Base-by-base conservation (phyloP, 2,113 vertebrate genomes). In the Kobus ellipsiprymnus region DNA sequence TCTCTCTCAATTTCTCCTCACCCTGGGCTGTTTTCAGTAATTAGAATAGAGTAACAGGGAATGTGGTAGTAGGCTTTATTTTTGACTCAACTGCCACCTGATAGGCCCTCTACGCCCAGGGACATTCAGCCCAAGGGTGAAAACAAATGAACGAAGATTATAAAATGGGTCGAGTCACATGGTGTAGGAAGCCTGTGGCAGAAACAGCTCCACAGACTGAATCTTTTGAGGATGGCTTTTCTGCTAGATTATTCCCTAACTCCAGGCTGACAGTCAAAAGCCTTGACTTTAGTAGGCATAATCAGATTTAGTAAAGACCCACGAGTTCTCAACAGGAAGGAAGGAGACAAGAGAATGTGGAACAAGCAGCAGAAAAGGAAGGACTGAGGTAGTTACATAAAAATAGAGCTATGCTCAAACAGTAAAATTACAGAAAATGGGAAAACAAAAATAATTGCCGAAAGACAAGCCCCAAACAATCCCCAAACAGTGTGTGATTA, bases 91-190 rank as follows among this genome's bases (percentile, higher is more conserved):
- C 21, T 89, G 57, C 89, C 29, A 84, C 71, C 83, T 87, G 93
- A 95, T 91, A 94, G 94, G 94, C n/a, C 40, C 8, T 96, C 44
- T 54, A 33, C 0, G 1, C 89, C 87, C 12, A 0, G 52, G 44
- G 94, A 87, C 44, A 64, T 97, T 96, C 88, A 94, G 96, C 96
- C 94, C 95, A 89, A 95, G 96, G 93, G 94, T 95, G 64, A 94
- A 96, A 95, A 95, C 91, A 97, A 96, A 97, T 92, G 95, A 97
- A 78, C 64, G 23, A 91, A 91, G 93, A 93, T 90, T 93, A 90
- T 55, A 92, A 95, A 96, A 96, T 55, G 40, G 27, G 46, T 87
- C 0, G 4, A 54, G 46, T 95, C 89, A 59, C 50, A 9, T 67
- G 89, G 89, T 64, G 1, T 33, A 85, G 71, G 46, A 25, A 94